Percentiles rank a stretch among this genome's conserved stretches.
These are phyloP conservation scores for Polydrusus pterygomalis DNA, from an alignment of 2,888 invertebrate species.

Conservation along the genomic window DNA sequence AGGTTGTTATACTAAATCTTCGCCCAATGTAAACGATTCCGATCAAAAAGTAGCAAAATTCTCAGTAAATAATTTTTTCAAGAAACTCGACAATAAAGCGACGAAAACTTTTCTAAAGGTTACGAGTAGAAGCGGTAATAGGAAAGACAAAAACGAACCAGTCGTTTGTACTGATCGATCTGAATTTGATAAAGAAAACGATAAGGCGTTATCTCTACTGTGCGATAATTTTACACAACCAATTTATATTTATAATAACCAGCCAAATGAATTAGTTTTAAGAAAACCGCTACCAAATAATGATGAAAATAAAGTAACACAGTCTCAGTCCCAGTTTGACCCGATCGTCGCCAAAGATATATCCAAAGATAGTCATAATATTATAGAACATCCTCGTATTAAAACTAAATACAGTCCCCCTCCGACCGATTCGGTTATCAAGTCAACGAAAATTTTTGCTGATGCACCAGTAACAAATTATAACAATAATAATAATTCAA, in stretches of 20 bases:
- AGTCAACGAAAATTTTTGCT: slow-evolving; percentile 19
- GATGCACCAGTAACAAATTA: slow-evolving; percentile 34
- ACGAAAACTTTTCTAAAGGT: slow-evolving; percentile 50
- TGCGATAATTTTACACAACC: slow-evolving; percentile 34
- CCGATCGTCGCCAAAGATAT: slow-evolving; percentile 26
- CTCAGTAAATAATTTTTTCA: slow-evolving; percentile 46
- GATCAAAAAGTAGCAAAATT: slow-evolving; percentile 36
- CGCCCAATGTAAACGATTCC: slow-evolving; percentile 47
- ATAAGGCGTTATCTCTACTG: slow-evolving; percentile 30
- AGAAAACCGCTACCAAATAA: slow-evolving; percentile 35
- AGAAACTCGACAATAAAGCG: slow-evolving; percentile 56
- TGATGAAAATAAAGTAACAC: slow-evolving; percentile 29
- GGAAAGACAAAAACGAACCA: slow-evolving; percentile 14
- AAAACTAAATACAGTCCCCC: slow-evolving; percentile 65
- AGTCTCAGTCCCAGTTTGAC: too few relatives aligned
- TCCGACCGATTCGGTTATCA: slow-evolving; percentile 58
- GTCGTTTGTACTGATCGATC: slow-evolving; percentile 12
- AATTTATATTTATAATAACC: slow-evolving; percentile 22
- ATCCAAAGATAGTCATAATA: slow-evolving; percentile 30
- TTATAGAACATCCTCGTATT: slow-evolving; percentile 11
- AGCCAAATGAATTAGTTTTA: slow-evolving; percentile 48
- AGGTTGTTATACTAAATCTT: slow-evolving; percentile 47
- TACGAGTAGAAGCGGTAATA: slow-evolving; percentile 35
- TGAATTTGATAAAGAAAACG: slow-evolving; percentile 29
- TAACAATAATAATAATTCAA: slow-evolving; percentile 44